phyloP scores from a whole-genome alignment of 2,888 invertebrate genomes.

The Griposia aprilina region DNA sequence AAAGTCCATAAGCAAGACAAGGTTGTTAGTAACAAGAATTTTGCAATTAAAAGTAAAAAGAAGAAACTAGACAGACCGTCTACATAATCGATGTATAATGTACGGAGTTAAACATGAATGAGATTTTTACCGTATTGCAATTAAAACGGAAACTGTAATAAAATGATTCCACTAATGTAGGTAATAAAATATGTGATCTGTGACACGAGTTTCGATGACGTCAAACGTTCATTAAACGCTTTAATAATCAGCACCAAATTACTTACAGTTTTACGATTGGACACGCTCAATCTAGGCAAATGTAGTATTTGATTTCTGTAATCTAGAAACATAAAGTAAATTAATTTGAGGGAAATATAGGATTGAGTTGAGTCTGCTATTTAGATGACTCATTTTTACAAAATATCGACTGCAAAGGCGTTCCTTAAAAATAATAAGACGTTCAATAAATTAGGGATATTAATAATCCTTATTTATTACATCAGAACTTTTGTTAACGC shows the following conservation, averaged over 20 bases:
- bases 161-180: not conserved
- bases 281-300: slow-evolving; percentile 58
- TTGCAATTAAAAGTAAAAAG: too few relatives aligned
- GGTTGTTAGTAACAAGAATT: too few relatives aligned
- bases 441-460: not conserved
- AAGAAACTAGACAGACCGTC: too few relatives aligned
- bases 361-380: slow-evolving; percentile 14
- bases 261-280: slow-evolving; percentile 60
- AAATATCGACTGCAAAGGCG: not conserved
- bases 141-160: slow-evolving; percentile 27
- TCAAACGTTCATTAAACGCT: slow-evolving; percentile 49
- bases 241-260: slow-evolving; percentile 46
- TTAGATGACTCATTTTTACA: not conserved
- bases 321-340: slow-evolving; percentile 50
- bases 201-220: slow-evolving; percentile 30
- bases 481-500: not conserved
- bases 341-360: slow-evolving; percentile 34
- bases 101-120: not conserved
- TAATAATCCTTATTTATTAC: not conserved
- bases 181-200: slow-evolving; percentile 5
- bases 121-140: not conserved
- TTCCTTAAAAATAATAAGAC: too few relatives aligned
- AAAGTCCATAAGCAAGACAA: too few relatives aligned
- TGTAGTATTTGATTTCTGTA: slow-evolving; percentile 56
- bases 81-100: too few relatives aligned